These are phyloP conservation scores for Forficula auricularia DNA, from an alignment of 1,140 invertebrate genomes.

Conservation along the genomic window DNA sequence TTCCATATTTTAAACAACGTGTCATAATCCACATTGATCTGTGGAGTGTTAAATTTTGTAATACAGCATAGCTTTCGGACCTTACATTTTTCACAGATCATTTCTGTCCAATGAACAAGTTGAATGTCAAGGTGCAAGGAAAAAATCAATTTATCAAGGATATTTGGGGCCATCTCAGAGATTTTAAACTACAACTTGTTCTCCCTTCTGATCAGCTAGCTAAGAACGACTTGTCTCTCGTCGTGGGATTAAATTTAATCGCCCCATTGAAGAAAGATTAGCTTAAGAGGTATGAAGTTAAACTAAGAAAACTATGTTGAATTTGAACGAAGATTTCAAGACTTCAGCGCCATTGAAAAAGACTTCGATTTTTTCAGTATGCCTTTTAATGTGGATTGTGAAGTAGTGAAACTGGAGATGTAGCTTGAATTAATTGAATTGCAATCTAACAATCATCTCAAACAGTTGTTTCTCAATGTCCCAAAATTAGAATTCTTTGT, in stretches of 20 bases:
- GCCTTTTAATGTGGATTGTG: neutral
- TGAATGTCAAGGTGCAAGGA: conserved; percentile 2
- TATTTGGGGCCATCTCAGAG: no score
- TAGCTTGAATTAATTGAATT: conserved; percentile 4
- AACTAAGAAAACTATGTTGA: neutral
- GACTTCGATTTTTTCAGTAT: neutral
- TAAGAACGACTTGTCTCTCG: conserved; percentile 3
- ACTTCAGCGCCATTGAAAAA: conserved; percentile 1
- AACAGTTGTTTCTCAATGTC: conserved; percentile 7
- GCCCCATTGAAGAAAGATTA: neutral
- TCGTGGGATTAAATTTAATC: neutral
- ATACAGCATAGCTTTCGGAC: no score
- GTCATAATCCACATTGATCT: no score
- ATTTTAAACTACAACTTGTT: conserved; percentile 4
- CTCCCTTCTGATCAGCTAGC: neutral
- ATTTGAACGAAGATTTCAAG: conserved; percentile 3
- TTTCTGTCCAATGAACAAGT: conserved; percentile 4
- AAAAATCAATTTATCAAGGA: conserved; percentile 3
- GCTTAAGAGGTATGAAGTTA: neutral
- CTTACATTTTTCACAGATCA: conserved; percentile 4
- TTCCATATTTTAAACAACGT: no score
- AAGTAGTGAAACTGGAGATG: neutral
- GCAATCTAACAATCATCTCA: conserved; percentile 1
- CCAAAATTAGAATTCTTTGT: conserved; percentile 6
- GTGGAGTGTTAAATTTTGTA: no score